Base-by-base conservation (phyloP, 2,797 vertebrate species). In the Holocentrus rufus region DNA sequence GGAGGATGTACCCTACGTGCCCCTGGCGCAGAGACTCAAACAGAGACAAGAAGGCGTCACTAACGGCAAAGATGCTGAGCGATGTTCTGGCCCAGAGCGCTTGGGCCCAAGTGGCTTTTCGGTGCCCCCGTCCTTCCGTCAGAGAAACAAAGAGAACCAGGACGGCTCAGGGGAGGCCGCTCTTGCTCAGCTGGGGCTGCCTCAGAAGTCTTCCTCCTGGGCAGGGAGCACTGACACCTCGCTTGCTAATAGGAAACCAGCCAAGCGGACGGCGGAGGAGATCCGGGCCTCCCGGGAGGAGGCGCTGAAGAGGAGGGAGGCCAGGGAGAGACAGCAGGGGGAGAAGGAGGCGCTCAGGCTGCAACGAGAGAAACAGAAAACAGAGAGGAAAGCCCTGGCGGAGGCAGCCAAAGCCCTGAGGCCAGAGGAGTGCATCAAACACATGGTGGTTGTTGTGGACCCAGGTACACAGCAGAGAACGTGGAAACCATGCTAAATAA, bases 341-440 rank as follows among this genome's bases (percentile, higher is more conserved):
- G 86, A 75, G 63, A 91, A 79, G 49, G 92, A 85, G 72, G 39
- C 5, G 1, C 84, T 82, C 14, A 81, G 63, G 57, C 80, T 20
- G 70, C 72, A 90, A 44, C 77, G 86, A 65, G 89, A 92, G 59
- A 89, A 85, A 55, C 89, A 94, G 55, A 94, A 83, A 65, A 91
- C 85, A 7, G 91, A 88, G 82, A 94, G 75, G 81, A 94, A 83
- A 58, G 90, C 84, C 0, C 39, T 89, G 65, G 90, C 84, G 2
- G 90, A 89, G 39, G 86, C 86, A 20, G 84, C 89, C 66, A 96
- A 94, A 83, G 93, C 94, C 68, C 92, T 92, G 85, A 93, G 92
- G 71, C 97, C 96, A 0, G 95, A 95, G 68, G 95, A 96, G 54
- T 96, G 96, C 80, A 88, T 96, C 58, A 96, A 96, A 64, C 92